Conservation (phyloP, 2,797 vertebrate species). For the Psittacula derbiana region DNA sequence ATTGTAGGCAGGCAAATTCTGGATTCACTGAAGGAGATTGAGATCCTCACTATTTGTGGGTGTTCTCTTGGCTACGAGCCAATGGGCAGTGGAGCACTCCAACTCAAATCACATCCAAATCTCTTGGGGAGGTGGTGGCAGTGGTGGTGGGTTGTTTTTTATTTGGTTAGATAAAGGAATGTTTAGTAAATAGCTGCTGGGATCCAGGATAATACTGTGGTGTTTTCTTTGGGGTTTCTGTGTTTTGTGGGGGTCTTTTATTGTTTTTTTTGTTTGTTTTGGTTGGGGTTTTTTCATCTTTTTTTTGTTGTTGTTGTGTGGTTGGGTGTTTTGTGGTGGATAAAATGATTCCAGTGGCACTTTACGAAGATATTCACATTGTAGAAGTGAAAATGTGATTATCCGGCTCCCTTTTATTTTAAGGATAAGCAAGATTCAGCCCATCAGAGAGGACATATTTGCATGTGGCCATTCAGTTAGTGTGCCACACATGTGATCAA, state of each 20-base stretch:
- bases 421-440: neutral
- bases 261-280: neutral
- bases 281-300: neutral
- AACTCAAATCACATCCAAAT: neutral
- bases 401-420: neutral
- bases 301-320: neutral
- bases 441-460: slow-evolving; percentile 6
- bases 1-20: neutral
- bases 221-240: neutral
- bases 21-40: neutral
- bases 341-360: neutral
- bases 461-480: neutral
- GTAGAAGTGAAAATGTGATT: neutral
- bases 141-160: neutral
- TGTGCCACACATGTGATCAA: slow-evolving; percentile 54
- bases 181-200: neutral
- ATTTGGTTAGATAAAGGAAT: neutral
- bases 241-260: neutral
- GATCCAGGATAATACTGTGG: neutral
- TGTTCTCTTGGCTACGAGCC: neutral
- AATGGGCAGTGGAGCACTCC: neutral
- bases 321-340: neutral
- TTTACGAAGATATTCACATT: neutral
- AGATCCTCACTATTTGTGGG: neutral
- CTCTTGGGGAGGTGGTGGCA: neutral